Evolutionary conservation across 2,797 vertebrate species (phyloP), one percentile per base, ranked within the genome.

Genomic region (Xenops minutus): DNA sequence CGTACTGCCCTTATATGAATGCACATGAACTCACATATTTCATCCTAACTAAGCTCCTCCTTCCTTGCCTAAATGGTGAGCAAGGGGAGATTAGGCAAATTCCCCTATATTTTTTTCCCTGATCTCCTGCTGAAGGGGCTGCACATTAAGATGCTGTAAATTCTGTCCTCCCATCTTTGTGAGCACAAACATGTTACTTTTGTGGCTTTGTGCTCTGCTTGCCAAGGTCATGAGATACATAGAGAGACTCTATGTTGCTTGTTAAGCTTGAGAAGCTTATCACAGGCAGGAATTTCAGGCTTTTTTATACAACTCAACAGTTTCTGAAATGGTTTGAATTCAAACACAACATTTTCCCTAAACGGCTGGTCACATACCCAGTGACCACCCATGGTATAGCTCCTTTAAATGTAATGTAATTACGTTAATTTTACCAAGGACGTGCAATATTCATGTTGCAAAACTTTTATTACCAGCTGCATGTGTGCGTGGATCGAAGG

Each of bases 401-500:
- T 58, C 46, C 85, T 81, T 18, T 54, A 32, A 68, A 67, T 51
- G 4, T 7, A 85, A 69, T 3, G 6, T 20, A 58, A 41, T 24
- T 17, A 14, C 22, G 6, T 3, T 2, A 79, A 41, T 94, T 93
- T 93, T 49, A 36, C 36, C 49, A 39, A n/a, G 29, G 43, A 21
- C 15, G 5, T 22, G 26, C 36, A 91, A 69, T 69, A 74, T 62
- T 74, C 62, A 14, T 17, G 12, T 79, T 91, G 77, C 68, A 88
- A 90, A 84, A 84, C 55, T 85, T 94, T 82, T 93, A 91, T 92
- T 77, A 49, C 48, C 77, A 43, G 46, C 54, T 94, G 52, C 43
- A 37, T 32, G 6, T 46, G 34, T 67, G 36, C 19, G 6, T 5
- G 26, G 79, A 77, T 78, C 77, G 90, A 96, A 96, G 88, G n/a